phyloP scores from a whole-genome alignment of 2,888 invertebrate genomes.

The Stictocephala bisonia region DNA sequence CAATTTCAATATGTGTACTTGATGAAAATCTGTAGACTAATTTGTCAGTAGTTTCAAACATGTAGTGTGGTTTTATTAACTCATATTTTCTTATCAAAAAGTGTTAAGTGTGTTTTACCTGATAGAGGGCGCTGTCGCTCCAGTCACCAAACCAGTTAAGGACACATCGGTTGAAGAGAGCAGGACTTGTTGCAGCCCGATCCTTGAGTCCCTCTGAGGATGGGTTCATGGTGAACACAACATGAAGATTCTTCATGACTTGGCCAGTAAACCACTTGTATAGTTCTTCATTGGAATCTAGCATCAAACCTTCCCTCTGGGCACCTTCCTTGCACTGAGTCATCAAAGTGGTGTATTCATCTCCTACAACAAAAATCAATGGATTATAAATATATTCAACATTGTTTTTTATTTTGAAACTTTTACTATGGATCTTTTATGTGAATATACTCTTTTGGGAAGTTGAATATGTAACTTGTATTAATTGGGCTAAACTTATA shows the following conservation, averaged over 20 bases:
- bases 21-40: too few species aligned
- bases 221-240: constrained; percentile 99
- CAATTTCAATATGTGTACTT: too few species aligned
- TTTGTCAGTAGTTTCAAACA: too few species aligned
- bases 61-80: too few species aligned
- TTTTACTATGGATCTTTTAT: too few species aligned
- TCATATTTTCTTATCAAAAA: too few species aligned
- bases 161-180: constrained; percentile 92
- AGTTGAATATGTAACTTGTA: too few species aligned
- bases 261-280: constrained; percentile 99
- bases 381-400: too few species aligned
- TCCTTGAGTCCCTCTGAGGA: constrained; percentile 98
- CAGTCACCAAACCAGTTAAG: constrained; percentile 96
- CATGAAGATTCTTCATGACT: constrained; percentile 99
- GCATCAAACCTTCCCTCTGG: constrained; percentile 96
- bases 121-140: constrained; percentile 95
- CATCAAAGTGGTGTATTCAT: constrained; percentile 99
- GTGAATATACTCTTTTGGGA: too few species aligned
- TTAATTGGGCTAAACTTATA: too few species aligned
- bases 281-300: constrained; percentile 97
- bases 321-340: constrained; percentile 99
- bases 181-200: constrained; percentile 98
- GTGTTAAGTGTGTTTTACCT: too few species aligned
- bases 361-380: constrained; percentile 71
- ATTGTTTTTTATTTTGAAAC: too few species aligned